A percentile compares a stretch with the other conserved stretches of the same genome.
Conservation (phyloP, 2,113 vertebrate genomes). For the Ardeotis arabs region DNA sequence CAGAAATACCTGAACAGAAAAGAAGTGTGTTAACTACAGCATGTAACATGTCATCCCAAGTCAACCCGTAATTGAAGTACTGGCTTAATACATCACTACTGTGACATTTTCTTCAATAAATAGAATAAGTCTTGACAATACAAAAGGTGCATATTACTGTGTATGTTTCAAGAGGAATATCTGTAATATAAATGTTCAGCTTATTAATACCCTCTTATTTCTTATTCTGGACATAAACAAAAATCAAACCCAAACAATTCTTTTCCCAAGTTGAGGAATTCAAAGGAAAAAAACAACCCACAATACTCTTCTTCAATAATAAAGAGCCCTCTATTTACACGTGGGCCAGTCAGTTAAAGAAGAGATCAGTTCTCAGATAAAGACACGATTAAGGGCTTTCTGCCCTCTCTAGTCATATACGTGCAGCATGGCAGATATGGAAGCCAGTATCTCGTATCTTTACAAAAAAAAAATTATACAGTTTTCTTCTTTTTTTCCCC, state of each 20-base stretch:
- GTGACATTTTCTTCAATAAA: slow-evolving; percentile 89
- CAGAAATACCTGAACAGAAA: slow-evolving; percentile 80
- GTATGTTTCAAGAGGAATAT: slow-evolving; percentile 77
- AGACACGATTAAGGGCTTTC: slow-evolving; percentile 10
- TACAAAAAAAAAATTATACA: slow-evolving; percentile 15
- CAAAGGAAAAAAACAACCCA: neutral
- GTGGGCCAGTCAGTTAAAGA: slow-evolving; percentile 67
- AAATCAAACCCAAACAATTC: slow-evolving; percentile 66
- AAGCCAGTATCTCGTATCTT: slow-evolving; percentile 67
- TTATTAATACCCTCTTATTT: slow-evolving; percentile 73
- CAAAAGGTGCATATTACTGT: slow-evolving; percentile 83
- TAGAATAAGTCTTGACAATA: slow-evolving; percentile 84
- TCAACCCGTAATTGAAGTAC: slow-evolving; percentile 88
- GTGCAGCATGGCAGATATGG: slow-evolving; percentile 70
- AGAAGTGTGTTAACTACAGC: slow-evolving; percentile 82
- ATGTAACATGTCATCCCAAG: slow-evolving; percentile 86
- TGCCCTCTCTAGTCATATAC: slow-evolving; percentile 32
- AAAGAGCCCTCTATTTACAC: slow-evolving; percentile 71
- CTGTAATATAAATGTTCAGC: slow-evolving; percentile 76
- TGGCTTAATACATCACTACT: slow-evolving; percentile 87
- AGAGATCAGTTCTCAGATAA: slow-evolving; percentile 35
- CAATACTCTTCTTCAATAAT: slow-evolving; percentile 51
- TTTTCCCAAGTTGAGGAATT: slow-evolving; percentile 64
- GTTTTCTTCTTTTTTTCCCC: neutral
- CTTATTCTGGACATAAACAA: slow-evolving; percentile 69